A percentile compares a stretch with the other conserved stretches of the same genome.
Conservation (phyloP, 2,113 vertebrate genomes). For the Rostratula benghalensis region DNA sequence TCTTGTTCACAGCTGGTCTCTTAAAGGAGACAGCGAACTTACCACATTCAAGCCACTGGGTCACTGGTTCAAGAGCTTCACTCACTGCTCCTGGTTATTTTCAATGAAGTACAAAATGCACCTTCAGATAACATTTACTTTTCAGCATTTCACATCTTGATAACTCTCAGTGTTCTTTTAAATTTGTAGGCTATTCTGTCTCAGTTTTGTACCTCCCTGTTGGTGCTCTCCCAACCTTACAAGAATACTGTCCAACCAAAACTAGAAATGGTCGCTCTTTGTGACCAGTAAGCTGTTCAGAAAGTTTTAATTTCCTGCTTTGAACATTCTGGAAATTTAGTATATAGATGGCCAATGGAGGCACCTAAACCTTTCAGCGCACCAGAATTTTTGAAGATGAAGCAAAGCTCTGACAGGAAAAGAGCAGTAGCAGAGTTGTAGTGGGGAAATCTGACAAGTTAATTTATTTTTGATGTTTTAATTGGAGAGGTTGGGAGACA, state of each 20-base stretch:
- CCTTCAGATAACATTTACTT: background rate
- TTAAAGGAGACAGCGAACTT: background rate
- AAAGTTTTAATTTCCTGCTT: background rate
- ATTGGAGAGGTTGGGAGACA: constrained; percentile 24
- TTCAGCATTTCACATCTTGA: background rate
- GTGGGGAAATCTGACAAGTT: constrained; percentile 30
- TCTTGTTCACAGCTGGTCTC: background rate
- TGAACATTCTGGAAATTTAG: background rate
- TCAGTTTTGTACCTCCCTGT: background rate
- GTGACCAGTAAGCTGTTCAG: background rate
- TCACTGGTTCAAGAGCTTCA: background rate
- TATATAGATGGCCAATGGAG: background rate
- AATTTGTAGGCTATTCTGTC: background rate
- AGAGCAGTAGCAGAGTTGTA: background rate
- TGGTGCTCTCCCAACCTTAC: background rate
- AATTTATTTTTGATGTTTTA: constrained; percentile 56
- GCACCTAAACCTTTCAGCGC: background rate
- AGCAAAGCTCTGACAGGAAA: background rate
- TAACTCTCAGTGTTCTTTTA: background rate
- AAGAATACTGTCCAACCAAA: background rate
- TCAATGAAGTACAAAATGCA: background rate
- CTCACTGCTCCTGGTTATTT: background rate
- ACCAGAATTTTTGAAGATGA: background rate
- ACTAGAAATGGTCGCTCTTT: background rate
- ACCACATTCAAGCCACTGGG: background rate